Evolutionary conservation across 2,113 vertebrate species (phyloP).

Genomic region (Phylloscopus trochilus): DNA sequence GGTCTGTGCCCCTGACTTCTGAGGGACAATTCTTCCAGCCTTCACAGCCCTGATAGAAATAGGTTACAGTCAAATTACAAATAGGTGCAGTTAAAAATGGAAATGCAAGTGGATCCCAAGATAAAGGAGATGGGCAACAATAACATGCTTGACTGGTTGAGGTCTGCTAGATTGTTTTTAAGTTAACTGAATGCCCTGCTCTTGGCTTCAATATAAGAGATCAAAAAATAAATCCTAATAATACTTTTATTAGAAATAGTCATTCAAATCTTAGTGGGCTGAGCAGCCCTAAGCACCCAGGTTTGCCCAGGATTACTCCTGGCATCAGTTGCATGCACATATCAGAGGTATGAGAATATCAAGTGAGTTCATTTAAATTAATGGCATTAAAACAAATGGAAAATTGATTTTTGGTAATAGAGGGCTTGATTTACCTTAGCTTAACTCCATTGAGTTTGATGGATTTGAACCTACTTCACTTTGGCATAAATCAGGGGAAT

Average conservation of each 20-base stretch:
- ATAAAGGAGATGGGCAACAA: neutral
- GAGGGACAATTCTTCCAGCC: neutral
- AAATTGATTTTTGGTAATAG: conserved; percentile 57
- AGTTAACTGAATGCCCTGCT: neutral
- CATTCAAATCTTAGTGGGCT: neutral
- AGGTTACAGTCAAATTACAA: too few relatives aligned
- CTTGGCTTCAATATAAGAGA: neutral
- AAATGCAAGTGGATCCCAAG: neutral
- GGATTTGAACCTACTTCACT: neutral
- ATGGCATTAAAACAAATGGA: conserved; percentile 51
- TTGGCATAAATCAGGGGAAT: neutral
- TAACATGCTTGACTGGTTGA: neutral
- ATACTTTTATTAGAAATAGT: neutral
- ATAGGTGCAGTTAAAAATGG: neutral
- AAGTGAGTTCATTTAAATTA: conserved; percentile 63
- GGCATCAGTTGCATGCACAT: neutral
- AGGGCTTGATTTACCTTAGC: neutral
- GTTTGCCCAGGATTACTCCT: neutral
- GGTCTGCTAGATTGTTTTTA: neutral
- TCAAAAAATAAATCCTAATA: neutral
- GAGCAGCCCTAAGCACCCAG: neutral
- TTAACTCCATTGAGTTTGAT: conserved; percentile 1
- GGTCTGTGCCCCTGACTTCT: neutral
- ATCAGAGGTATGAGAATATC: conserved; percentile 16
- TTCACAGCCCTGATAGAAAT: neutral